Conservation (phyloP, 2,888 invertebrate genomes). For the Agrochola litura region DNA sequence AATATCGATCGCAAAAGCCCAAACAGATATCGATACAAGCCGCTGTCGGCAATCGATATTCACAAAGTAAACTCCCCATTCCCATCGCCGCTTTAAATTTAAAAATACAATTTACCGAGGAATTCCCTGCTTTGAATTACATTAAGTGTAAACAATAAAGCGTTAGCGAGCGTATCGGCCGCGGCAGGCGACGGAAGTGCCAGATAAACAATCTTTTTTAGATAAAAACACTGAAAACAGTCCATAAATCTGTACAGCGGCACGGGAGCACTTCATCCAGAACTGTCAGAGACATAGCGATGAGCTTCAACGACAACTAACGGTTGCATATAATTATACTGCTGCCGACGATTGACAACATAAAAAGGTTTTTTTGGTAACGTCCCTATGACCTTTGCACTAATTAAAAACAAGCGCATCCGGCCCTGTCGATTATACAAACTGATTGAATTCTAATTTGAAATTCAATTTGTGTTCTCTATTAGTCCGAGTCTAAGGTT, state of each 20-base stretch:
- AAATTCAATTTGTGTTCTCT: conserved; percentile 84
- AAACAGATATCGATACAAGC: conserved; percentile 82
- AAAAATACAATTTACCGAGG: conserved; percentile 89
- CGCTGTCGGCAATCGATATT: conserved; percentile 82
- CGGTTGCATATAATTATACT: conserved; percentile 73
- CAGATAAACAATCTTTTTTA: conserved; percentile 90
- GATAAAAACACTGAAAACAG: conserved; percentile 88
- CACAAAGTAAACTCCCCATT: conserved; percentile 80
- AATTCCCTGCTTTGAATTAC: conserved; percentile 90
- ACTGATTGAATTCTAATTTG: conserved; percentile 86
- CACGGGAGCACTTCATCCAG: conserved; percentile 82
- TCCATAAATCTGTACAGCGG: conserved; percentile 86
- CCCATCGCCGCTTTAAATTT: conserved; percentile 82
- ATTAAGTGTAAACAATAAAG: conserved; percentile 90
- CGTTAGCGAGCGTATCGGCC: conserved; percentile 88
- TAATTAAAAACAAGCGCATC: conserved; percentile 87
- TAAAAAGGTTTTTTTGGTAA: conserved; percentile 76
- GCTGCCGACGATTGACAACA: conserved; percentile 69
- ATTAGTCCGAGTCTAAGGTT: conserved; percentile 79
- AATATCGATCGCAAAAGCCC: conserved; percentile 86
- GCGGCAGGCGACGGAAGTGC: conserved; percentile 89
- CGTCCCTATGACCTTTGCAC: conserved; percentile 83
- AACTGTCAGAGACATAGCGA: conserved; percentile 78
- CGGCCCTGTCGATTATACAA: conserved; percentile 78
- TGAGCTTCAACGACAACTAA: conserved; percentile 67